phyloP scores from a whole-genome alignment of 2,797 vertebrate species.

The Tapirus indicus region DNA sequence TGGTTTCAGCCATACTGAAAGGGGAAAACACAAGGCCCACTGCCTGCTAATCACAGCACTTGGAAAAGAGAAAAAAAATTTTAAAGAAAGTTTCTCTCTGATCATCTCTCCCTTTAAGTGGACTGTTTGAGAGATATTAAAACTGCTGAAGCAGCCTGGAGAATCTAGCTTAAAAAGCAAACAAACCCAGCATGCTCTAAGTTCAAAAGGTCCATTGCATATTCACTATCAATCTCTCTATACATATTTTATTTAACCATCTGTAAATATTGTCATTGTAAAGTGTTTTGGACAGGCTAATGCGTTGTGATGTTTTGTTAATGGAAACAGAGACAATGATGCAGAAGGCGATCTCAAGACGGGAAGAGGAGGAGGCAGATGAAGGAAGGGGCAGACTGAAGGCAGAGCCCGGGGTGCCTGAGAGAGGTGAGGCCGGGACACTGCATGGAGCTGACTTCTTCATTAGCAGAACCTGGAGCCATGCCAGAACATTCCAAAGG shows the following conservation, averaged over 20 bases:
- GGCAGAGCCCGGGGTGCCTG: slow-evolving; percentile 50
- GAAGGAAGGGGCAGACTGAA: slow-evolving; percentile 48
- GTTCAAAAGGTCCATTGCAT: slow-evolving; percentile 66
- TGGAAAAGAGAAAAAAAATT: background rate
- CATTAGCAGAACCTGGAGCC: slow-evolving; percentile 82
- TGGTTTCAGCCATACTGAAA: background rate
- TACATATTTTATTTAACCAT: slow-evolving; percentile 70
- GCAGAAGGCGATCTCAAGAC: slow-evolving; percentile 55
- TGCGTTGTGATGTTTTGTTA: slow-evolving; percentile 55
- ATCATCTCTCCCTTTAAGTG: slow-evolving; percentile 64
- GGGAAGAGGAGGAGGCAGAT: slow-evolving; percentile 15
- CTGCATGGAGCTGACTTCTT: slow-evolving; percentile 81
- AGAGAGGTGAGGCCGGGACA: slow-evolving; percentile 75
- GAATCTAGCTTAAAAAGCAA: slow-evolving; percentile 62
- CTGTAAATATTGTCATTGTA: slow-evolving; percentile 63
- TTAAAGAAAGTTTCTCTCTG: slow-evolving; percentile 36
- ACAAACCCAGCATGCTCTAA: slow-evolving; percentile 51
- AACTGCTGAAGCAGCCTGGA: slow-evolving; percentile 57
- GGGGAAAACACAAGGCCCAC: background rate
- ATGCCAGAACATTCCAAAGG: slow-evolving; percentile 79
- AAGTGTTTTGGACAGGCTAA: slow-evolving; percentile 65
- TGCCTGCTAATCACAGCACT: slow-evolving; percentile 4
- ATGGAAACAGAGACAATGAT: slow-evolving; percentile 65
- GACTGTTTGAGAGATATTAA: slow-evolving; percentile 59
- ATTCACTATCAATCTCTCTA: slow-evolving; percentile 52